Conservation (phyloP, 2,888 invertebrate species). For the Torymus auratus region DNA sequence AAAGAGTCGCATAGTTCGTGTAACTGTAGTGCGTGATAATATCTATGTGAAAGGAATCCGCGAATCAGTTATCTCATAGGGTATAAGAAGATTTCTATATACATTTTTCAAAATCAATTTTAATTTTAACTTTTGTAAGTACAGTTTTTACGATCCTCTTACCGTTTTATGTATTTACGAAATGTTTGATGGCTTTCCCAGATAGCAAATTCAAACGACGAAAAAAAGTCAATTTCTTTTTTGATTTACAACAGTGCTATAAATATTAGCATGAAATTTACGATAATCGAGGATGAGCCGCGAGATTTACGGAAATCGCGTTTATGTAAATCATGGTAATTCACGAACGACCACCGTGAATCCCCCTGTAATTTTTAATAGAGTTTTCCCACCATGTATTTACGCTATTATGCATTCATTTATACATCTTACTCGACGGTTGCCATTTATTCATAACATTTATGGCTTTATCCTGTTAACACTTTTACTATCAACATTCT, state of each 20-base stretch:
- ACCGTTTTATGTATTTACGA: too few species aligned
- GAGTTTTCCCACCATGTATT: neutral
- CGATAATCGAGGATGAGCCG: neutral
- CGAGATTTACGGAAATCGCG: neutral
- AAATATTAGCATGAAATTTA: neutral
- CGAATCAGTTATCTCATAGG: too few species aligned
- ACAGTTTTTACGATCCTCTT: too few species aligned
- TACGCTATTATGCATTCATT: slow-evolving; percentile 1
- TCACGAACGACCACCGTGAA: neutral
- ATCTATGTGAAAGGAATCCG: too few species aligned
- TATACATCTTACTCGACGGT: neutral
- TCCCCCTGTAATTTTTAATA: neutral
- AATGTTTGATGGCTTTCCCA: too few species aligned
- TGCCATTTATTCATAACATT: neutral
- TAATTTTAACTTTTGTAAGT: too few species aligned
- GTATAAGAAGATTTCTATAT: too few species aligned
- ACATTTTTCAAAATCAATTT: too few species aligned
- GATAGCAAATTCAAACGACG: too few species aligned
- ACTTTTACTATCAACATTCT: too few species aligned
- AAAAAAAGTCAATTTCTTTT: neutral
- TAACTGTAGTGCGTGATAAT: too few species aligned
- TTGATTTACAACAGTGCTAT: too few species aligned
- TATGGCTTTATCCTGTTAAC: neutral
- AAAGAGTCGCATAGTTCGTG: neutral
- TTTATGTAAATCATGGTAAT: slow-evolving; percentile 10